Percentiles rank a stretch among this genome's conserved stretches.
Evolutionary conservation across 2,797 vertebrate genomes (phyloP).

Genomic region (Vultur gryphus): DNA sequence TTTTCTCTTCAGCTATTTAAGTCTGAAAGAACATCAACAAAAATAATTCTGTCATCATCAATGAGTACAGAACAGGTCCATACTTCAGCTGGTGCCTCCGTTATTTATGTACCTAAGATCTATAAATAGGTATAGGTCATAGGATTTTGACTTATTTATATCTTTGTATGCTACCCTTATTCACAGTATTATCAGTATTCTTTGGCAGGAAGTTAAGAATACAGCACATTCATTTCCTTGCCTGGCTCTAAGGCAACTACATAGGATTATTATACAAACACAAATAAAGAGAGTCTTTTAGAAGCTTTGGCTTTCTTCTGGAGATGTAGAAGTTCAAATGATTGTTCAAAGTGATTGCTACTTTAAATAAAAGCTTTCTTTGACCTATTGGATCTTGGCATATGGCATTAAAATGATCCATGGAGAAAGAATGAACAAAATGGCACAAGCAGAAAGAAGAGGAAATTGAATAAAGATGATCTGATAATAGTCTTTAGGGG

Average conservation of each 20-base stretch:
- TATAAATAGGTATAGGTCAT: background rate
- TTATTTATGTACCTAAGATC: background rate
- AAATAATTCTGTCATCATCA: background rate
- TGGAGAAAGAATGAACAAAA: background rate
- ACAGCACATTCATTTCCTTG: background rate
- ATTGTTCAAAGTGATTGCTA: background rate
- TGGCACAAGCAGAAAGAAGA: background rate
- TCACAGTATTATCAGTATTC: background rate
- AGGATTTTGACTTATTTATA: background rate
- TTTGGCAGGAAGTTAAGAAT: background rate
- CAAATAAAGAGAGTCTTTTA: background rate
- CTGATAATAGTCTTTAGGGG: background rate
- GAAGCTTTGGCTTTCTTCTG: background rate
- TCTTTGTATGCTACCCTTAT: background rate
- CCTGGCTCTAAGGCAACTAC: background rate
- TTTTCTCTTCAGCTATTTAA: background rate
- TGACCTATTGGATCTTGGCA: background rate
- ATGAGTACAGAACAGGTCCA: background rate
- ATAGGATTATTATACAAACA: background rate
- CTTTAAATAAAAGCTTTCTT: background rate
- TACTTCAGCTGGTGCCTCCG: background rate
- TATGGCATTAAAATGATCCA: background rate
- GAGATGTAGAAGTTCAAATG: background rate
- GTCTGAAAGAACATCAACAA: background rate
- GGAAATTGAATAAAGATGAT: background rate